Evolutionary conservation across 37 sponge, comb jelly and placozoan genomes (phyloP).

Genomic region (Oscarella lobularis): DNA sequence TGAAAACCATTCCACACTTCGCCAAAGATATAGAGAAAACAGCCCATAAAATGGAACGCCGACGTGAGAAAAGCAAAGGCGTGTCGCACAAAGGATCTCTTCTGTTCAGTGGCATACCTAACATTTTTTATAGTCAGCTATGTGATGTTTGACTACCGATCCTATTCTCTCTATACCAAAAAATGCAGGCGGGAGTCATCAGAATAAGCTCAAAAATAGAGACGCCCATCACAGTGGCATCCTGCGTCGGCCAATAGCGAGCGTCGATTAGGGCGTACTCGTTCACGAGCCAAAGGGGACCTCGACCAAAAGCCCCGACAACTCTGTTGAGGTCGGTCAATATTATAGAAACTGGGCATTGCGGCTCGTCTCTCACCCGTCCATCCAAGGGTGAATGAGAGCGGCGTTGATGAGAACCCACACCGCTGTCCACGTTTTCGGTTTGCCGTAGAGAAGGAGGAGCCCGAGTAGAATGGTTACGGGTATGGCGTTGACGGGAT

Average conservation of each 20-base stretch:
- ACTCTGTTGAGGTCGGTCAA: conserved; percentile 14
- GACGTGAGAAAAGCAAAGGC: too few relatives aligned
- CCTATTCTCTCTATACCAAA: conserved; percentile 40
- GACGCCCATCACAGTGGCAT: conserved; percentile 30
- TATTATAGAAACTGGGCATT: neutral
- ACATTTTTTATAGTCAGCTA: too few relatives aligned
- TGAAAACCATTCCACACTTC: conserved; percentile 35
- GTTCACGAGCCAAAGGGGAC: conserved; percentile 61
- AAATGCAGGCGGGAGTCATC: conserved; percentile 41
- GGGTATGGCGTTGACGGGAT: neutral
- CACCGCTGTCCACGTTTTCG: neutral
- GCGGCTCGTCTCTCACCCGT: conserved; percentile 30
- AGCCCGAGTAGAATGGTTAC: neutral
- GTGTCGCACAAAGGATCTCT: too few relatives aligned
- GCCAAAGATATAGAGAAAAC: conserved; percentile 31
- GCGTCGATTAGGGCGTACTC: conserved; percentile 57
- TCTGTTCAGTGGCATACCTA: too few relatives aligned
- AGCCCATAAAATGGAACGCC: conserved; percentile 49
- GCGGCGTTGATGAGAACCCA: conserved; percentile 38
- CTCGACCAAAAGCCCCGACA: conserved; percentile 38
- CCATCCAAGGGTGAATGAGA: conserved; percentile 47
- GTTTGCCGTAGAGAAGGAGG: neutral
- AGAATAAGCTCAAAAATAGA: conserved; percentile 34
- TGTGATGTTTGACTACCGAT: too few relatives aligned
- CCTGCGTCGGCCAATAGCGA: conserved; percentile 46